Evolutionary conservation across 2,797 vertebrate species (phyloP).

Genomic region (Xiphorhynchus erythropygius): DNA sequence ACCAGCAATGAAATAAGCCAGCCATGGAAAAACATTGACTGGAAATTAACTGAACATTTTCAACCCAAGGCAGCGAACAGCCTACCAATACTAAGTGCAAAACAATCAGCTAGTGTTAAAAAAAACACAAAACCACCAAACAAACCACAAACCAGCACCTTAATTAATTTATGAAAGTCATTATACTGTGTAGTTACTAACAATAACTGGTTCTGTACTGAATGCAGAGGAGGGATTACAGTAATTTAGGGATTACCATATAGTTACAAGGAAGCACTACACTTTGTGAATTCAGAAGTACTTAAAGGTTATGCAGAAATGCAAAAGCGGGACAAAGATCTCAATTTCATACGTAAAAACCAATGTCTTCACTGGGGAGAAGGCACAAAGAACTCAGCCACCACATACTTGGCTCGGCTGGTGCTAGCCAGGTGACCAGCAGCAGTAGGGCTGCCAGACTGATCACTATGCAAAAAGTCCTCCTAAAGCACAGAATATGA

Average conservation of each 20-base stretch:
- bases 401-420: accelerated
- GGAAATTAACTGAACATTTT: slow-evolving; percentile 14
- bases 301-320: neutral
- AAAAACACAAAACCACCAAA: neutral
- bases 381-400: neutral
- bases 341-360: neutral
- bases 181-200: slow-evolving; percentile 27
- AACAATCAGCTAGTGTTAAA: slow-evolving; percentile 12
- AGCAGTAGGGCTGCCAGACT: neutral
- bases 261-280: slow-evolving; percentile 46
- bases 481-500: neutral
- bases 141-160: neutral
- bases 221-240: slow-evolving; percentile 44
- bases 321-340: neutral
- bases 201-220: slow-evolving; percentile 27
- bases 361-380: neutral
- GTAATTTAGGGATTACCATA: slow-evolving; percentile 52
- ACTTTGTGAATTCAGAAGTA: slow-evolving; percentile 44
- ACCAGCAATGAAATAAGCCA: neutral
- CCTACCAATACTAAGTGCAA: neutral
- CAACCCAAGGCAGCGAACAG: slow-evolving; percentile 4
- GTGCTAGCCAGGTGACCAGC: neutral
- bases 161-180: slow-evolving; percentile 55
- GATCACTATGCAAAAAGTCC: neutral
- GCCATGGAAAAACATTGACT: neutral